Percentiles rank a stretch among this genome's conserved stretches.
phyloP scores from a whole-genome alignment of 2,113 vertebrate species.

The Andinoacara biseriatus region DNA sequence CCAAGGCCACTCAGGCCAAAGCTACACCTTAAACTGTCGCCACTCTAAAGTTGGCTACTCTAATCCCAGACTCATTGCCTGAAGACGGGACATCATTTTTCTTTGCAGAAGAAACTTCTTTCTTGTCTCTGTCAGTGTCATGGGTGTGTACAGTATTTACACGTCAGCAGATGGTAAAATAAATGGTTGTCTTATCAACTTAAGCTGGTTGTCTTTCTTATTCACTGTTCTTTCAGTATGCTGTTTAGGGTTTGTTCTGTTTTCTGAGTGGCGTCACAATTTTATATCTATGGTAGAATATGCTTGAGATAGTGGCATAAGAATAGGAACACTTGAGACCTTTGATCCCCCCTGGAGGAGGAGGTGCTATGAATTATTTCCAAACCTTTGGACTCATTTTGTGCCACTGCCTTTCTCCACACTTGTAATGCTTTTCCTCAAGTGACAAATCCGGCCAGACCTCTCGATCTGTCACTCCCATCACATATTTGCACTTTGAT shows the following conservation, averaged over 20 bases:
- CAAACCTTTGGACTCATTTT: slow-evolving; percentile 70
- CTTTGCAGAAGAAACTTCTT: slow-evolving; percentile 73
- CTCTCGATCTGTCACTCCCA: slow-evolving; percentile 21
- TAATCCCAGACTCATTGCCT: slow-evolving; percentile 21
- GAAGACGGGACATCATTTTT: slow-evolving; percentile 60
- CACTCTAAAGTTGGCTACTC: slow-evolving; percentile 46
- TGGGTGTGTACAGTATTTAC: slow-evolving; percentile 81
- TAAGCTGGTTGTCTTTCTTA: slow-evolving; percentile 20
- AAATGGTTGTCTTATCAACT: slow-evolving; percentile 76
- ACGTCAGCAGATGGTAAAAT: slow-evolving; percentile 71
- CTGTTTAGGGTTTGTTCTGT: not conserved
- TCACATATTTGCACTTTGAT: slow-evolving; percentile 71
- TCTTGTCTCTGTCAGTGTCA: slow-evolving; percentile 67
- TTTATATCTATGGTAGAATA: not conserved
- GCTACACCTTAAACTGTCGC: slow-evolving; percentile 58
- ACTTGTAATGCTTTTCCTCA: not conserved
- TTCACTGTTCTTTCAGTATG: not conserved
- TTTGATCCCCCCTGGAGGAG: slow-evolving; percentile 21
- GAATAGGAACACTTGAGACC: slow-evolving; percentile 2
- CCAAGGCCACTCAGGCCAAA: slow-evolving; percentile 81
- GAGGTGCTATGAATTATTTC: not conserved
- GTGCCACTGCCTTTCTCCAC: not conserved
- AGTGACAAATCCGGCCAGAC: slow-evolving; percentile 29
- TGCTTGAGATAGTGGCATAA: not conserved
- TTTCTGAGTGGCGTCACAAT: not conserved